phyloP scores from a whole-genome alignment of 2,888 invertebrate genomes.

The Mesodorylaimus sp. region DNA sequence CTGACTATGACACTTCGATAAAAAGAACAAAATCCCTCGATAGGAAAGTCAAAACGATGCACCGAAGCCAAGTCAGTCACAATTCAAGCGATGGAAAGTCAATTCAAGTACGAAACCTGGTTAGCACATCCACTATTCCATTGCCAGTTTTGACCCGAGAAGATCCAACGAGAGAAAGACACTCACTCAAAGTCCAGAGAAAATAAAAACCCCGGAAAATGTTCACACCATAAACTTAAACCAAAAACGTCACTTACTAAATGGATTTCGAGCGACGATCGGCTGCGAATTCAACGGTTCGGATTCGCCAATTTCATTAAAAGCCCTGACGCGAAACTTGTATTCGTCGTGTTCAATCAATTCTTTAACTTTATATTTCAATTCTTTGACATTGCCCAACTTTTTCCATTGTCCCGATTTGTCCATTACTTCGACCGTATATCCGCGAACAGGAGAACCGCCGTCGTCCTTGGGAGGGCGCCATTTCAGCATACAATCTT shows the following conservation, averaged over 20 bases:
- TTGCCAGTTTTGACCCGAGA: too few species aligned
- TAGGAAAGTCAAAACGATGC: too few species aligned
- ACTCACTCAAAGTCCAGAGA: too few species aligned
- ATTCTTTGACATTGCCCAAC: constrained; percentile 64
- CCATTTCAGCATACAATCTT: constrained; percentile 54
- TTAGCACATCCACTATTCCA: too few species aligned
- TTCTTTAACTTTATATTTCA: constrained; percentile 52
- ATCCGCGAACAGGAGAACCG: constrained; percentile 72
- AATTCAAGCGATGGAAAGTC: too few species aligned
- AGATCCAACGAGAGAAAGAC: too few species aligned
- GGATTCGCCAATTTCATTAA: constrained; percentile 85
- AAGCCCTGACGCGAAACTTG: constrained; percentile 86
- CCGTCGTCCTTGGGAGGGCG: constrained; percentile 77
- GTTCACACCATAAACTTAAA: too few species aligned
- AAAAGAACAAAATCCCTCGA: too few species aligned
- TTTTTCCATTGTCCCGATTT: constrained; percentile 84
- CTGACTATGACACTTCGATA: too few species aligned
- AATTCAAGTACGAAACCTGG: too few species aligned
- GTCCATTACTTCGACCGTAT: constrained; percentile 53
- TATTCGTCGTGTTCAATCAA: constrained; percentile 88
- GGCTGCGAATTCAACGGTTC: constrained; percentile 71
- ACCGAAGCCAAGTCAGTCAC: too few species aligned
- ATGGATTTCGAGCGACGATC: constrained; percentile 87
- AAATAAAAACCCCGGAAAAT: too few species aligned
- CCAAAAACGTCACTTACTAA: constrained; percentile 46